These are phyloP conservation scores for Lophura nycthemera DNA, from an alignment of 2,113 vertebrate genomes.

Conservation along the genomic window DNA sequence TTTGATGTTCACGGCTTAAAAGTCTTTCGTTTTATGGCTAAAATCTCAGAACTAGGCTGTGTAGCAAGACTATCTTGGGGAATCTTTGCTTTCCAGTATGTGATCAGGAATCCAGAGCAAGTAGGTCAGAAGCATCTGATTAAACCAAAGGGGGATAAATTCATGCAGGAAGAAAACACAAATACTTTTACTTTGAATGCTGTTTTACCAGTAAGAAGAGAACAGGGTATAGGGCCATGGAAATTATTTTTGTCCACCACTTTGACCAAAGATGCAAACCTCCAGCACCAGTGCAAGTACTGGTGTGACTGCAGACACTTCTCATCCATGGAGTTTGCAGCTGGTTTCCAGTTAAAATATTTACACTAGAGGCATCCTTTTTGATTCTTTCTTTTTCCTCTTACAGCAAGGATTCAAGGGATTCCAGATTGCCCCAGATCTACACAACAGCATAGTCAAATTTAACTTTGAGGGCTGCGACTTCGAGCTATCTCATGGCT, in stretches of 20 bases:
- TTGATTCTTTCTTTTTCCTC: neutral
- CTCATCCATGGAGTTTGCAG: neutral
- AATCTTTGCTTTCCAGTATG: neutral
- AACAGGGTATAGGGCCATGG: neutral
- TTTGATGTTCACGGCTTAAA: neutral
- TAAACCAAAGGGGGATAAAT: neutral
- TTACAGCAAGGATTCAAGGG: conserved; percentile 97
- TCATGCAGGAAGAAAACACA: neutral
- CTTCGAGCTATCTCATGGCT: conserved; percentile 88
- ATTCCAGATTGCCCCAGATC: conserved; percentile 87
- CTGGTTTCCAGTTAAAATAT: neutral
- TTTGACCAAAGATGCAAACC: neutral
- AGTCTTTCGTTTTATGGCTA: rapidly evolving
- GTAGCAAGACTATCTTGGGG: neutral
- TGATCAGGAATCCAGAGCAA: neutral
- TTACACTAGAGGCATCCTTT: neutral
- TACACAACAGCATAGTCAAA: conserved; percentile 70
- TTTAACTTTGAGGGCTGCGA: conserved; percentile 84
- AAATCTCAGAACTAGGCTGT: neutral
- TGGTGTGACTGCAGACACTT: neutral
- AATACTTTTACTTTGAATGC: neutral
- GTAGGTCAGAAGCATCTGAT: neutral
- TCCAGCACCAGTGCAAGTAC: neutral
- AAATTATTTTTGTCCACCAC: rapidly evolving
- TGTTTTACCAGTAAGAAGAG: neutral